Base-by-base conservation (phyloP, 2,797 vertebrate species). In the Dryobates pubescens region DNA sequence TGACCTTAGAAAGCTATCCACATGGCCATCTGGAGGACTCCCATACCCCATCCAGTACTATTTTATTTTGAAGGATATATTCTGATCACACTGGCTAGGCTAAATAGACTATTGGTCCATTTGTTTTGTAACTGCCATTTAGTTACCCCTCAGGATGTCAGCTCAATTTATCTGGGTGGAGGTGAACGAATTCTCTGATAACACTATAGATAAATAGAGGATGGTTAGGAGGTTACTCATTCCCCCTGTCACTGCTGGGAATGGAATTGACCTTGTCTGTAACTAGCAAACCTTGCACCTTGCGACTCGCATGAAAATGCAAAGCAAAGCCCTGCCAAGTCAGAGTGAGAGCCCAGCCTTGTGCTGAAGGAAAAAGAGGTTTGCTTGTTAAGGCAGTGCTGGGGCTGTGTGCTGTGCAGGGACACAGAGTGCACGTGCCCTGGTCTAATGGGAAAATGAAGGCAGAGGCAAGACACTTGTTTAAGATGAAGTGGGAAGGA, bases 1-100 rank as follows among this genome's bases (percentile, higher is more conserved):
- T 96, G 95, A 96, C 96, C 95, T 95, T 93, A 95, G 93, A 96
- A 96, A 96, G 94, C 94, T 88, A 96, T 96, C 96, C 94, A 91
- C 93, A 96, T 58, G 96, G 95, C 95, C 95, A 96, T 96, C 96
- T 96, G 95, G 96, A 96, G 95, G 92, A 84, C 88, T 96, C 94
- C 85, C 89, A 43, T 95, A 91, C 74, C 88, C 89, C 83, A 91
- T 94, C 86, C 94, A 90, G 86, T 84, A 90, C 81, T 95, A 92
- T 86, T 96, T 95, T 74, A 94, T 92, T 95, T 89, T 93, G 91
- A 95, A 96, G 83, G 91, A 93, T 94, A 90, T 93, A 96, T 96
- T 96, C 96, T 1, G 51, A 86, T 95, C 93, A 90, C 95, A 94
- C 65, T 53, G 86, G 56, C 69, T 54, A 51, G 92, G 78, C 88